Conservation (phyloP, 2,888 invertebrate species). For the Lamellibrachia satsuma region DNA sequence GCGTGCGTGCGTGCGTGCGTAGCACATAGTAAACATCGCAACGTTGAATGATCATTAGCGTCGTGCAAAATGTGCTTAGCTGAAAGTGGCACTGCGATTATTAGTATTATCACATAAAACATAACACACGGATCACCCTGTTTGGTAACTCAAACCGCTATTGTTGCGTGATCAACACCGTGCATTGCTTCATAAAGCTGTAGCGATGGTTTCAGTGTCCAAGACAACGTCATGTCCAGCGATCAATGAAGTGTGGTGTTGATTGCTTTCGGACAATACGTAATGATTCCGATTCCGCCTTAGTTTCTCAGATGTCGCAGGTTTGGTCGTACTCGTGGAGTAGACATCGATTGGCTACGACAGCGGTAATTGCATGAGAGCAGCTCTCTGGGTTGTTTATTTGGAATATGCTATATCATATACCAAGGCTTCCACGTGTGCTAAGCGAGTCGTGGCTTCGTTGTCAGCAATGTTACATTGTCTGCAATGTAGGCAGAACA, state of each 20-base stretch:
- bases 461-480: not conserved
- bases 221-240: not conserved
- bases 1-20: no score
- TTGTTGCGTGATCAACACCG: no score
- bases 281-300: not conserved
- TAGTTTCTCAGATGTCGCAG: not conserved
- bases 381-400: not conserved
- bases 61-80: no score
- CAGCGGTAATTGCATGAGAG: not conserved
- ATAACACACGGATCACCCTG: no score
- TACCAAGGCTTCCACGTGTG: not conserved
- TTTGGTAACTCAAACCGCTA: no score
- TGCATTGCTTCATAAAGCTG: not conserved
- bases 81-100: no score
- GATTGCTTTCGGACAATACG: not conserved
- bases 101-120: no score
- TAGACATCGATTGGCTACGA: not conserved
- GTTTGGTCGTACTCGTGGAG: not conserved
- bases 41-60: no score
- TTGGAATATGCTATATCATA: not conserved
- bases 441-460: not conserved
- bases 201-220: not conserved
- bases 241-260: not conserved
- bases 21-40: not conserved
- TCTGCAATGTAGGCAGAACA: not conserved